Conservation (phyloP, 2,797 vertebrate species). For the Coreius guichenoti region DNA sequence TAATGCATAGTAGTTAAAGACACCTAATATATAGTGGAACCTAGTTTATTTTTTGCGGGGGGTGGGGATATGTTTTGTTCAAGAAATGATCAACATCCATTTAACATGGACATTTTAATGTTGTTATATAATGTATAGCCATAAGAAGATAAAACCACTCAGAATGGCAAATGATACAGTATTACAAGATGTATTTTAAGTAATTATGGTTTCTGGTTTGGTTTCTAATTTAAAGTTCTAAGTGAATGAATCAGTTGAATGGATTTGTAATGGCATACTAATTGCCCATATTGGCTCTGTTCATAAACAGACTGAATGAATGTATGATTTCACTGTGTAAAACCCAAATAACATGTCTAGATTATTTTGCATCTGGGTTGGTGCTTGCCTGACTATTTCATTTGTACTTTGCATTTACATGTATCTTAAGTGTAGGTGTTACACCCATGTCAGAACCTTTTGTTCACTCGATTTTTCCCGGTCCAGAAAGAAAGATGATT, state of each 20-base stretch:
- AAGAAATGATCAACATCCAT: neutral
- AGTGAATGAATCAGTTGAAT: constrained; percentile 38
- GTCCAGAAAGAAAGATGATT: neutral
- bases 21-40: too few species aligned
- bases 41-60: too few species aligned
- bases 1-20: too few species aligned
- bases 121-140: neutral
- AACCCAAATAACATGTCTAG: neutral
- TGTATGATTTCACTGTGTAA: neutral
- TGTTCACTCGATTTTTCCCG: neutral
- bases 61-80: neutral
- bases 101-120: neutral
- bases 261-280: neutral
- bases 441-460: neutral
- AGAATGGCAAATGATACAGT: constrained; percentile 8
- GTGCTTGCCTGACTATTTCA: neutral
- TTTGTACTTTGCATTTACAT: neutral
- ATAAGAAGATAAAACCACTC: neutral
- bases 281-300: neutral
- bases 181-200: neutral
- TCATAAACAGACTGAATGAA: constrained; percentile 1
- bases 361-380: constrained; percentile 27
- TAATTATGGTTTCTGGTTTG: neutral
- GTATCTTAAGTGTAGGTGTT: neutral
- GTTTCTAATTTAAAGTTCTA: neutral